Base-by-base conservation (phyloP, 2,888 invertebrate genomes). In the Drosophila infuscata region DNA sequence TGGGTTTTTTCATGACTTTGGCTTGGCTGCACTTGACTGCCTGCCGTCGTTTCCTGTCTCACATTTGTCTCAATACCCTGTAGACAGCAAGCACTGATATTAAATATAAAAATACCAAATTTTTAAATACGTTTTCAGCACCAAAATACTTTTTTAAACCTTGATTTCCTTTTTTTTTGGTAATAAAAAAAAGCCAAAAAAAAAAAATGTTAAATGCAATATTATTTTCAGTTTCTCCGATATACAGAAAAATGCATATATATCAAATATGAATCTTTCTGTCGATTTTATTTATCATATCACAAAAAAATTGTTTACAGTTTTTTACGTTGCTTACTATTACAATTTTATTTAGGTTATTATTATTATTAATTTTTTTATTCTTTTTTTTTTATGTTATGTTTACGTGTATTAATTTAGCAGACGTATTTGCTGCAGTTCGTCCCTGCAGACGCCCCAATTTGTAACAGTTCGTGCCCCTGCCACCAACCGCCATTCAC, bases 1-100 rank as follows among this genome's bases (percentile, higher is more conserved):
- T 81, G 69, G 61, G 67, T 79, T 86, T 88, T 83, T 81, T 76
- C 82, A 83, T 74, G 87, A 89, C 81, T 81, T 61, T 68, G 60
- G 66, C 87, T 86, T 79, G 79, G 85, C 82, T 83, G 88, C 82
- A 87, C 82, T 84, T 89, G 88, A 70, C 73, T 89, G 84, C 81
- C 49, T 64, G 64, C 60, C 56, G 29, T 33, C 48, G 57, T 64
- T 76, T 57, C 17, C 60, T 17, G 43, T 56, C 58, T 48, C 59
- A 62, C 59, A 58, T 60, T 52, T 41, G 70, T 38, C 25, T 35
- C 25, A 4, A 65, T 70, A 79, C 70, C 70, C 76, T 79, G 69
- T 36, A 29, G 20, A 25, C 20, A 15, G 8, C 0, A 3, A 15
- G 12, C 25, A 11, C 1, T 25, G 8, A 25, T 25, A 15, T 8